Conservation (phyloP, 2,797 vertebrate genomes). For the Enoplosus armatus region DNA sequence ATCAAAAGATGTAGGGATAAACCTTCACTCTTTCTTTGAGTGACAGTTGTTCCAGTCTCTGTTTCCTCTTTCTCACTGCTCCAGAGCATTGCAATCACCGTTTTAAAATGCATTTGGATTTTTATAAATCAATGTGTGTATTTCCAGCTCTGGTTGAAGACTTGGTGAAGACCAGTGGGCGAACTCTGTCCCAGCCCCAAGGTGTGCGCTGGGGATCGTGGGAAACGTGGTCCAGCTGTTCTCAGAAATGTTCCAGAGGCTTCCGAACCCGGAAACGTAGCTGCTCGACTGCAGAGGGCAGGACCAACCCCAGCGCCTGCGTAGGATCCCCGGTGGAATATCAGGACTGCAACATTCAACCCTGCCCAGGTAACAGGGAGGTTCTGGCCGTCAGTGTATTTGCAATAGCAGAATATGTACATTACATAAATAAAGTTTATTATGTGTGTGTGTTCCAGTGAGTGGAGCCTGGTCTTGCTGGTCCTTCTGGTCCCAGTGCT, state of each 20-base stretch:
- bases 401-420: neutral
- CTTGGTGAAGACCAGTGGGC: constrained; percentile 71
- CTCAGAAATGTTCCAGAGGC: constrained; percentile 91
- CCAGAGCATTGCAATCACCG: neutral
- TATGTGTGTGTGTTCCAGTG: constrained; percentile 81
- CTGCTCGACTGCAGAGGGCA: constrained; percentile 90
- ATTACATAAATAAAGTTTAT: neutral
- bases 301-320: constrained; percentile 88
- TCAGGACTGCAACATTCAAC: constrained; percentile 93
- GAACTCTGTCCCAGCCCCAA: constrained; percentile 64
- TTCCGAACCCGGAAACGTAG: constrained; percentile 91
- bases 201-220: constrained; percentile 91
- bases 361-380: constrained; percentile 87
- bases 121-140: neutral
- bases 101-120: neutral
- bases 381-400: fast-evolving
- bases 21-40: neutral
- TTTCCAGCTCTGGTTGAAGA: constrained; percentile 82
- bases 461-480: constrained; percentile 96
- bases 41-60: neutral
- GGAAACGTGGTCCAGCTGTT: constrained; percentile 94
- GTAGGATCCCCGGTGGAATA: constrained; percentile 92
- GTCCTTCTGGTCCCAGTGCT: constrained; percentile 96
- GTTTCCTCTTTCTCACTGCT: neutral
- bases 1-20: neutral